Percentiles rank a stretch among this genome's conserved stretches.
Conservation (phyloP, 2,113 vertebrate species). For the Daboia siamensis region DNA sequence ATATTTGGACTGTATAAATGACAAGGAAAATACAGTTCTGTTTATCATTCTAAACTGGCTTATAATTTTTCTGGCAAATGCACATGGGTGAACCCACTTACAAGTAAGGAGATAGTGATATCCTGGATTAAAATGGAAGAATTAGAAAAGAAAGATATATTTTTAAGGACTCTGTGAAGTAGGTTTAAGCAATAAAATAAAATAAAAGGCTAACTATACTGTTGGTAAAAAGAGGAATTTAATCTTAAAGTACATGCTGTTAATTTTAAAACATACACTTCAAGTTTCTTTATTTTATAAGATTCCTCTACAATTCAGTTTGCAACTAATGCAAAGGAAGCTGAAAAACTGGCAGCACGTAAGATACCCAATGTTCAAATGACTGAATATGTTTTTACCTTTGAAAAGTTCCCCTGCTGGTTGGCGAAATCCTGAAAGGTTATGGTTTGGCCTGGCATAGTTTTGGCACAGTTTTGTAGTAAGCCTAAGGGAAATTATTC, state of each 20-base stretch:
- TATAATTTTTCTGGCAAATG: neutral
- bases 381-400: neutral
- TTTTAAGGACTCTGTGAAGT: neutral
- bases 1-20: neutral
- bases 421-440: neutral
- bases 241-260: neutral
- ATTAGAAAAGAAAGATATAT: neutral
- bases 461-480: neutral
- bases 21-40: neutral
- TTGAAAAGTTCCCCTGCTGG: neutral
- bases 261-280: neutral
- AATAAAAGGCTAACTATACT: neutral
- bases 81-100: neutral
- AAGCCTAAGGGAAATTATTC: neutral
- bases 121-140: neutral
- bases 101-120: neutral
- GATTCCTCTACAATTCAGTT: neutral
- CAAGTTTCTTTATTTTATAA: neutral
- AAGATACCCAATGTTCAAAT: neutral
- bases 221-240: neutral
- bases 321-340: neutral
- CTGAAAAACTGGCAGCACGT: neutral
- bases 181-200: neutral
- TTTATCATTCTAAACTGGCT: neutral
- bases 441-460: neutral